Evolutionary conservation across 2,113 vertebrate genomes (phyloP).

Genomic region (human (Homo sapiens)): GRCh38 chr19:7201001-7201500

Average conservation of each 20-base stretch:
- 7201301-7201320: conserved; percentile 8
- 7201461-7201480: no score
- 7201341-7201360: neutral
- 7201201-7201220: neutral
- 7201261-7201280: neutral
- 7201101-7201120: neutral
- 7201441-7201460: no score
- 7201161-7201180: neutral
- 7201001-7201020: neutral
- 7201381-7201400: neutral
- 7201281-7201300: neutral
- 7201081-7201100: neutral
- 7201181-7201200: neutral
- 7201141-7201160: neutral
- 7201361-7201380: neutral
- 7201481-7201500: accelerated
- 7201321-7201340: neutral
- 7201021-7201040: neutral
- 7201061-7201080: neutral
- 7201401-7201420: no score
- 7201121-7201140: neutral
- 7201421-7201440: no score
- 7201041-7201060: neutral
- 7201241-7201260: neutral
- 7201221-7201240: neutral